These are phyloP conservation scores for Tenthredo amoena DNA, from an alignment of 2,888 invertebrate species.

Conservation along the genomic window DNA sequence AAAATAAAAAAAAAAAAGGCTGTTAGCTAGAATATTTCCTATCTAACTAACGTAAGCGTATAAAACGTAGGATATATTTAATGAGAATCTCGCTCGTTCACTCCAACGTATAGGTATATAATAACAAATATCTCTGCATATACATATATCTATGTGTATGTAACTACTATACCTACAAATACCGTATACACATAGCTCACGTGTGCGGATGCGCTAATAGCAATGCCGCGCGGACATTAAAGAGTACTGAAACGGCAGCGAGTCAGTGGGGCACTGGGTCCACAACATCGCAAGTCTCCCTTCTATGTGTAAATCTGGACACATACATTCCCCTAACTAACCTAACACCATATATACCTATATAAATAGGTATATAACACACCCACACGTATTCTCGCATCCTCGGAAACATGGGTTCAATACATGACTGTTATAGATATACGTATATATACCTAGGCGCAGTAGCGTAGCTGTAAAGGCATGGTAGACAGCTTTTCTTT, in stretches of 20 bases:
- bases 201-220: slow-evolving; percentile 49
- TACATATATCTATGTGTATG: neutral
- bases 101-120: neutral
- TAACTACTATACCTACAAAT: neutral
- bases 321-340: neutral
- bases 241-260: slow-evolving; percentile 48
- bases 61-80: neutral
- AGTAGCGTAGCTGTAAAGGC: neutral
- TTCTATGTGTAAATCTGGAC: neutral
- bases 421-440: neutral
- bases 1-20: neutral
- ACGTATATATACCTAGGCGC: neutral
- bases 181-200: slow-evolving; percentile 24
- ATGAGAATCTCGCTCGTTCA: neutral
- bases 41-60: neutral
- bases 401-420: neutral
- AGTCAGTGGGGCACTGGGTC: slow-evolving; percentile 51
- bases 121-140: neutral
- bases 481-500: too few species aligned
- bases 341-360: neutral
- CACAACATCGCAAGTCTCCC: slow-evolving; percentile 22
- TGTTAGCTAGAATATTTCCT: neutral
- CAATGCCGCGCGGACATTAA: slow-evolving; percentile 47
- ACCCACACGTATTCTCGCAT: neutral
- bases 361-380: neutral